These are phyloP conservation scores for Rhynchomys soricoides DNA, from an alignment of 2,113 vertebrate genomes.

Conservation along the genomic window DNA sequence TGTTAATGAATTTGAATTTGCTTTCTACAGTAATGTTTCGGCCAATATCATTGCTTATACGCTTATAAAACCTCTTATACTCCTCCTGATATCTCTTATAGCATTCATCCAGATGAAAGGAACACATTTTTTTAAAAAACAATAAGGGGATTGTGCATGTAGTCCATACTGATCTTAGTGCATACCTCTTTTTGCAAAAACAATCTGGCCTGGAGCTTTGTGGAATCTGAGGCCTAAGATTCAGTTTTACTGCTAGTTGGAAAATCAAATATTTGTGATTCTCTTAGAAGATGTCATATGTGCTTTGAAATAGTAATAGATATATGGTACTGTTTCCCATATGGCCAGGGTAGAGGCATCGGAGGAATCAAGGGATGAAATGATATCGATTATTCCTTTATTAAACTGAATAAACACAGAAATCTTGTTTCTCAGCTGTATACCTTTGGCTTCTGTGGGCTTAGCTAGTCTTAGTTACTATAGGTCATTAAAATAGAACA, in stretches of 20 bases:
- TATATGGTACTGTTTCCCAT: background rate
- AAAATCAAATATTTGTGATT: constrained; percentile 21
- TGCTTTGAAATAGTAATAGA: constrained; percentile 8
- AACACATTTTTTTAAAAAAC: background rate
- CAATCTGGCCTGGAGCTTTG: background rate
- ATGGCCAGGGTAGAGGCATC: background rate
- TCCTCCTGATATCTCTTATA: background rate
- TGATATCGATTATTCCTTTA: background rate
- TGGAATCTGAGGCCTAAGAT: background rate
- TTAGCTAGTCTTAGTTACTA: constrained; percentile 29
- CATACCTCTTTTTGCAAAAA: background rate
- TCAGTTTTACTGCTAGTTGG: background rate
- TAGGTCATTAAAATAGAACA: background rate
- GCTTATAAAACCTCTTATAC: constrained; percentile 8
- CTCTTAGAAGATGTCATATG: background rate
- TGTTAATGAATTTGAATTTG: constrained; percentile 43
- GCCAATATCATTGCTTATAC: background rate
- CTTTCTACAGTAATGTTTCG: background rate
- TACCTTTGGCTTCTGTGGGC: background rate
- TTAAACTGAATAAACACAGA: constrained; percentile 21
- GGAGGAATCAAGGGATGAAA: constrained; percentile 1
- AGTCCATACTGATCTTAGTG: constrained; percentile 32
- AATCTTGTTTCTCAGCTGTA: background rate
- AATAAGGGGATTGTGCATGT: background rate
- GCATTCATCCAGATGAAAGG: constrained; percentile 9